Evolutionary conservation across 2,888 invertebrate species (phyloP).

Genomic region (Aricia artaxerxes): DNA sequence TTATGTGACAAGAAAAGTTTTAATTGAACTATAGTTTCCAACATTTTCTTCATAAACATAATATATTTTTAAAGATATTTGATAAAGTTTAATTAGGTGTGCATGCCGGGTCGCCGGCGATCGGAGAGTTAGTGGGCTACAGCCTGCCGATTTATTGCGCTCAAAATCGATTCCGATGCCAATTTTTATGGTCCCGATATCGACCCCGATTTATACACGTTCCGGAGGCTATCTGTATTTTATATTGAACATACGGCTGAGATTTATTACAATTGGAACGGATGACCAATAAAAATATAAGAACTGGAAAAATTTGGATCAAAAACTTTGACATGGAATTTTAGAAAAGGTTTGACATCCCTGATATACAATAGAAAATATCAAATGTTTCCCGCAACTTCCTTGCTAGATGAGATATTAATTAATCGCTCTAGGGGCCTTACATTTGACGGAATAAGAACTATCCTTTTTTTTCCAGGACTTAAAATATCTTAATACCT

Average conservation of each 20-base stretch:
- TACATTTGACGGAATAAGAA: too few species aligned
- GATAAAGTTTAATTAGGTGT: conserved; percentile 49
- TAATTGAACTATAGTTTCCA: too few species aligned
- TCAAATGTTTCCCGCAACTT: not conserved
- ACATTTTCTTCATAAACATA: not conserved
- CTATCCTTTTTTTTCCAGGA: too few species aligned
- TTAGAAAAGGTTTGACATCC: not conserved
- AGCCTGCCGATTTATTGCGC: conserved; percentile 56
- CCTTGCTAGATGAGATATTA: too few species aligned
- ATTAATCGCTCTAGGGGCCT: too few species aligned
- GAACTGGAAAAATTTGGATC: not conserved
- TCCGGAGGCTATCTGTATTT: conserved; percentile 31
- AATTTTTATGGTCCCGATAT: conserved; percentile 42
- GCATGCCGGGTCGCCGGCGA: conserved; percentile 61
- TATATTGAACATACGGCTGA: conserved; percentile 18
- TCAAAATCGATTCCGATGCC: conserved; percentile 49
- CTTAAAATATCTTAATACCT: too few species aligned
- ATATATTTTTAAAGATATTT: conserved; percentile 11
- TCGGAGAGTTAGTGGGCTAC: conserved; percentile 63
- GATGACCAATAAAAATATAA: conserved; percentile 22
- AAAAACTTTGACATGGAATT: not conserved
- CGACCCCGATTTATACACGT: conserved; percentile 35
- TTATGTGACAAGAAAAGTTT: too few species aligned
- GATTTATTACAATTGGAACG: conserved; percentile 24
- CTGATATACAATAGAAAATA: not conserved